These are phyloP conservation scores for Halichoerus grypus DNA, from an alignment of 2,113 vertebrate species.

Conservation along the genomic window DNA sequence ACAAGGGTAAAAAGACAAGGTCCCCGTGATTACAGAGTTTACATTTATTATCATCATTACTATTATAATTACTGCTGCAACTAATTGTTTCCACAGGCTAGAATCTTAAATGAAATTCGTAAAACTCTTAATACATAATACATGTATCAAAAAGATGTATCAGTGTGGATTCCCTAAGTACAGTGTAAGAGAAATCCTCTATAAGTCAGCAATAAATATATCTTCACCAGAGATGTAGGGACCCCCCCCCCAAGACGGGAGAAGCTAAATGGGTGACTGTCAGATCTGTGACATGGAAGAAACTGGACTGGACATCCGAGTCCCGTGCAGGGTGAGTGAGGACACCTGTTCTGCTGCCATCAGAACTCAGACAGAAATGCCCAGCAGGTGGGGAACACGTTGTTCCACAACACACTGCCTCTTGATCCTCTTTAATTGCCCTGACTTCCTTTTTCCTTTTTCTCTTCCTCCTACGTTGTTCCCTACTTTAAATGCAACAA, in stretches of 20 bases:
- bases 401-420: not conserved
- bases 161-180: not conserved
- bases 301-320: accelerated
- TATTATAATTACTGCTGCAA: not conserved
- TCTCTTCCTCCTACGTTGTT: not conserved
- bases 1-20: not conserved
- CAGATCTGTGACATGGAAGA: not conserved
- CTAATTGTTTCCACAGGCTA: not conserved
- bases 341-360: not conserved
- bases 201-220: not conserved
- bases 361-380: not conserved
- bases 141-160: not conserved
- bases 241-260: not conserved
- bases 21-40: not conserved
- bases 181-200: not conserved
- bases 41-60: not conserved
- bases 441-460: constrained; percentile 22
- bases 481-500: constrained; percentile 27
- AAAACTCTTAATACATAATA: not conserved
- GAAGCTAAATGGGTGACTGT: not conserved
- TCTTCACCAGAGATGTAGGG: not conserved
- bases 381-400: not conserved
- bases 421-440: not conserved
- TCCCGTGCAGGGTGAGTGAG: not conserved
- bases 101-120: constrained; percentile 38